Evolutionary conservation across 2,888 invertebrate genomes (phyloP), one percentile per base, ranked within the genome.

Genomic region (Eustalomyia histrio): DNA sequence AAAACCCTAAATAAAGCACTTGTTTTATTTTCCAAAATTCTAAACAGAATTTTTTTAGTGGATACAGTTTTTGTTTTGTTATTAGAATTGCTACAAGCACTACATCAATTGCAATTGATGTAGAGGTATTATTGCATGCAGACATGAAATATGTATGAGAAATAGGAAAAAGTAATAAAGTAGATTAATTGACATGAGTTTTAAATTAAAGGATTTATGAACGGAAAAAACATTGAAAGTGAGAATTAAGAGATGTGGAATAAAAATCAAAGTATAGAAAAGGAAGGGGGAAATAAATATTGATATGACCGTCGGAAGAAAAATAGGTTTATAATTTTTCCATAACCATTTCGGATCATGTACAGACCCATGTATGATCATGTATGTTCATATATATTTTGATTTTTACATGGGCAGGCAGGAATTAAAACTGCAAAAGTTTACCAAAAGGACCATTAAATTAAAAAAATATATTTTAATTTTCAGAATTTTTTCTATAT

Each of bases 171-270:
- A 58, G 61, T 71, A 78, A 78, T 75, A 81, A 81, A 81, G 53
- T 75, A 33, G 81, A 78, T 74, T 81, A 81, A 81, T 78, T 81
- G 81, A 81, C 81, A 81, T 65, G 78, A 78, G 81, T 81, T 81
- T 81, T 81, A 78, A 78, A 81, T 81, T 81, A 78, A 78, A 81
- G 78, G 78, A 78, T 78, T 81, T 81, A 78, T 78, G 65, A 71
- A 71, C 60, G 29, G 55, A 39, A 9, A 52, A 16, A 61, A 43
- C 6, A 9, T 24, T 18, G 14, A 58, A 21, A 50, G 39, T 6
- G 12, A 29, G 7, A 3, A 6, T 4, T 29, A 29, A 29, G 29
- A 29, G 29, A 6, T 29, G 29, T 29, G 3, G 29, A 29, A 29
- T 6, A 29, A 29, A 29, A 29, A 29, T 29, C 7, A 29, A 29